Conservation (phyloP, 2,113 vertebrate species). For the Holacanthus passer region DNA sequence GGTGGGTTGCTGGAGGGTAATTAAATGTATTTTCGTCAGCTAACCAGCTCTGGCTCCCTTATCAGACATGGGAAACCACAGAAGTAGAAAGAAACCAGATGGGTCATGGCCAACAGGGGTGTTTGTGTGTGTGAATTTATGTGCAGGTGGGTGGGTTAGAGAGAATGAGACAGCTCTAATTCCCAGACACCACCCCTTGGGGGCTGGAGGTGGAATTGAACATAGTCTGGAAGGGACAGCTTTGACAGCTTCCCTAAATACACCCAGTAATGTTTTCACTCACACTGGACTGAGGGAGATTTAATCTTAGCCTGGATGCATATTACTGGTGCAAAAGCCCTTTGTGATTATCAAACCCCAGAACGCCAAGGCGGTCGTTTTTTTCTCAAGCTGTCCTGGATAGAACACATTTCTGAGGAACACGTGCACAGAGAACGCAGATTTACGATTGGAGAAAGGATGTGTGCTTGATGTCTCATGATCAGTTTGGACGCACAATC, state of each 20-base stretch:
- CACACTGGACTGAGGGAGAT: slow-evolving; percentile 59
- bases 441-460: slow-evolving; percentile 39
- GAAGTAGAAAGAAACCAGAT: slow-evolving; percentile 75
- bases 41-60: slow-evolving; percentile 66
- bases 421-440: slow-evolving; percentile 12
- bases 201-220: slow-evolving; percentile 78
- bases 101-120: slow-evolving; percentile 74
- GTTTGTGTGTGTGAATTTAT: slow-evolving; percentile 72
- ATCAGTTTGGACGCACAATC: slow-evolving; percentile 23
- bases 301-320: slow-evolving; percentile 62
- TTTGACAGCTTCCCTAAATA: slow-evolving; percentile 80
- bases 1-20: slow-evolving; percentile 70
- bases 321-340: slow-evolving; percentile 36
- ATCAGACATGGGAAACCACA: slow-evolving; percentile 71
- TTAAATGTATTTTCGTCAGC: slow-evolving; percentile 78
- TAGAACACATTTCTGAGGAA: slow-evolving; percentile 34
- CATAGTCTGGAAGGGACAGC: slow-evolving; percentile 72
- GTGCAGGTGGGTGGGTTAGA: slow-evolving; percentile 70
- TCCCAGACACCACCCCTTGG: slow-evolving; percentile 72
- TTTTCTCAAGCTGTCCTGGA: slow-evolving; percentile 27
- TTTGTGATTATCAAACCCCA: slow-evolving; percentile 42
- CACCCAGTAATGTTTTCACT: slow-evolving; percentile 71
- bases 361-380: slow-evolving; percentile 29
- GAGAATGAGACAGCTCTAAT: slow-evolving; percentile 74
- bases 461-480: slow-evolving; percentile 5